phyloP scores from a whole-genome alignment of 1,140 invertebrate genomes.

The Neotoxoptera formosana region DNA sequence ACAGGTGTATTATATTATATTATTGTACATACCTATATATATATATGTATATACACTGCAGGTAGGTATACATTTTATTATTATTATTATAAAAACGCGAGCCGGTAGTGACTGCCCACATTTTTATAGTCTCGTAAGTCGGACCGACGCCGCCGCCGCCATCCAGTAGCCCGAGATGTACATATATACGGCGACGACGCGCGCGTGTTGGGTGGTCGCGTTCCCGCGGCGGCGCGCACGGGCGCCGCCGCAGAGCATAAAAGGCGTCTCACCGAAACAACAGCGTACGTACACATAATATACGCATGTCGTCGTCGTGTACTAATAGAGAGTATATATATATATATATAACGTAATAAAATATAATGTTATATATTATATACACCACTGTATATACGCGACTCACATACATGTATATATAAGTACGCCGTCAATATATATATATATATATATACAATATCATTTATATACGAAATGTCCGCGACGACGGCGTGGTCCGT shows the following conservation, averaged over 20 bases:
- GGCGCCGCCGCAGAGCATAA: constrained; percentile 4
- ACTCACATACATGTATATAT: too few relatives aligned
- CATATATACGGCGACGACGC: background rate
- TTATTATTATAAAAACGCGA: constrained; percentile 8
- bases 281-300: background rate
- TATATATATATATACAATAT: background rate
- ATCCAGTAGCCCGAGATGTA: constrained; percentile 21
- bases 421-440: too few relatives aligned
- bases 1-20: constrained; percentile 21
- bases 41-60: too few relatives aligned
- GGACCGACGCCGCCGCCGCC: background rate
- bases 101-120: background rate
- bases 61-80: background rate
- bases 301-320: background rate
- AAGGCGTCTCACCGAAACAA: constrained; percentile 1
- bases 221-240: background rate
- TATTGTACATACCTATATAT: background rate
- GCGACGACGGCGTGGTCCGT: background rate
- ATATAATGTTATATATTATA: background rate
- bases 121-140: constrained; percentile 24
- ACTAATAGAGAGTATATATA: too few relatives aligned
- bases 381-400: too few relatives aligned
- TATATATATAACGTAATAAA: background rate
- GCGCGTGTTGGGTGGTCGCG: constrained; percentile 37
- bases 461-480: background rate